These are phyloP conservation scores for Eupeodes corollae DNA, from an alignment of 1,140 invertebrate genomes.

Conservation along the genomic window DNA sequence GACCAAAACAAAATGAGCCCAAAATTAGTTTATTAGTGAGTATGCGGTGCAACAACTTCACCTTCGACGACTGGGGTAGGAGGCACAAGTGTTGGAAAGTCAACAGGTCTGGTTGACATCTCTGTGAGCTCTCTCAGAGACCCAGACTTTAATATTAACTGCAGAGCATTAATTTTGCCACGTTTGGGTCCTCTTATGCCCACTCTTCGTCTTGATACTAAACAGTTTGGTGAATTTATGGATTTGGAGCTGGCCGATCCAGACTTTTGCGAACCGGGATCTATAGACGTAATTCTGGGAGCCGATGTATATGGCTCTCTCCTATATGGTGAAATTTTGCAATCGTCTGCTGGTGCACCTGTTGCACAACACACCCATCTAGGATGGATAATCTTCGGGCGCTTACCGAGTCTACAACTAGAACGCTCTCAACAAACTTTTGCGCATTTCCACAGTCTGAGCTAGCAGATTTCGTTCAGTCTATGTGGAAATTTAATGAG, in stretches of 20 bases:
- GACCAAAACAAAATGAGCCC: neutral
- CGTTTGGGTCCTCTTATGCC: neutral
- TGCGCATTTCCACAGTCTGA: too few species aligned
- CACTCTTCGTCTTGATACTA: neutral
- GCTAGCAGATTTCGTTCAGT: too few species aligned
- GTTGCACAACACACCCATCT: too few species aligned
- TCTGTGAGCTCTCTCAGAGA: neutral
- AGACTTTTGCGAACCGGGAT: neutral
- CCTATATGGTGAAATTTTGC: neutral
- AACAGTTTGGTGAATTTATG: neutral
- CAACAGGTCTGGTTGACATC: neutral
- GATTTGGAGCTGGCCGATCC: neutral
- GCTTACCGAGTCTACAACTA: too few species aligned
- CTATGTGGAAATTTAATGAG: too few species aligned
- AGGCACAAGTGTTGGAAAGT: neutral
- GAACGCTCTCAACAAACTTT: too few species aligned
- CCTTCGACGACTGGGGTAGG: constrained; percentile 1
- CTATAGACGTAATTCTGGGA: constrained; percentile 3
- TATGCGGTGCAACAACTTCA: constrained; percentile 1
- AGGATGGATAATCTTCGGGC: too few species aligned
- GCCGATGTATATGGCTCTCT: neutral
- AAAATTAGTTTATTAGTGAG: constrained; percentile 1
- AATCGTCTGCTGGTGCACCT: too few species aligned
- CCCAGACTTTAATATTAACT: neutral
- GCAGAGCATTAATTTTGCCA: neutral